Evolutionary conservation across 2,113 vertebrate species (phyloP).

Genomic region (Melanerpes aurifrons): DNA sequence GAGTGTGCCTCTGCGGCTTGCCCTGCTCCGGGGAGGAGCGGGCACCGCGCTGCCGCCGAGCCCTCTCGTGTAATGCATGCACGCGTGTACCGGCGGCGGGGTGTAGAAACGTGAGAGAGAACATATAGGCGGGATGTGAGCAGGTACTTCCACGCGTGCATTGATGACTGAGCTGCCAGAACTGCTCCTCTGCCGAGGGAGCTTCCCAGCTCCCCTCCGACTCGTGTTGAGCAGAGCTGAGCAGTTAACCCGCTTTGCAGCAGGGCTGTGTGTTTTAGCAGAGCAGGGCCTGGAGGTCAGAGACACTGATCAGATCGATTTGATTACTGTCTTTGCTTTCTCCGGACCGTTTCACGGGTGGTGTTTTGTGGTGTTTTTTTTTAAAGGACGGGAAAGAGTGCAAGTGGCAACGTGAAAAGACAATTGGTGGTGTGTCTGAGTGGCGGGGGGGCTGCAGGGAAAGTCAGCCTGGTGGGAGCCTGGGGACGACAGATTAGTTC

Average conservation of each 20-base stretch:
- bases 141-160: conserved; percentile 23
- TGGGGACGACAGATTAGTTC: conserved; percentile 79
- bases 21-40: conserved; percentile 31
- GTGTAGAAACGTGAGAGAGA: neutral
- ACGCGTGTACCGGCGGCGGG: conserved; percentile 33
- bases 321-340: conserved; percentile 1
- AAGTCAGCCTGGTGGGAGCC: conserved; percentile 65
- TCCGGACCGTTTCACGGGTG: neutral
- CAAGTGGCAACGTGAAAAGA: conserved; percentile 63
- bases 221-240: neutral
- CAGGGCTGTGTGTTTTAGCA: neutral
- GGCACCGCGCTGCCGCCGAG: conserved; percentile 6
- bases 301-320: neutral
- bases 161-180: neutral
- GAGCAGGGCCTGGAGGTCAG: conserved; percentile 51
- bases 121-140: neutral
- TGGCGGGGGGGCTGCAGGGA: conserved; percentile 26
- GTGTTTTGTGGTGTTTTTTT: neutral
- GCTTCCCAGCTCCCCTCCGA: neutral
- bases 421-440: conserved; percentile 61
- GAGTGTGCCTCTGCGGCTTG: conserved; percentile 30
- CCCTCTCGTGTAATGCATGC: conserved; percentile 37
- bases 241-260: neutral
- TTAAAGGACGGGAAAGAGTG: conserved; percentile 54
- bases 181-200: neutral